A percentile compares a stretch with the other conserved stretches of the same genome.
These are phyloP conservation scores for Crotalus tigris DNA, from an alignment of 2,113 vertebrate species.

Conservation along the genomic window DNA sequence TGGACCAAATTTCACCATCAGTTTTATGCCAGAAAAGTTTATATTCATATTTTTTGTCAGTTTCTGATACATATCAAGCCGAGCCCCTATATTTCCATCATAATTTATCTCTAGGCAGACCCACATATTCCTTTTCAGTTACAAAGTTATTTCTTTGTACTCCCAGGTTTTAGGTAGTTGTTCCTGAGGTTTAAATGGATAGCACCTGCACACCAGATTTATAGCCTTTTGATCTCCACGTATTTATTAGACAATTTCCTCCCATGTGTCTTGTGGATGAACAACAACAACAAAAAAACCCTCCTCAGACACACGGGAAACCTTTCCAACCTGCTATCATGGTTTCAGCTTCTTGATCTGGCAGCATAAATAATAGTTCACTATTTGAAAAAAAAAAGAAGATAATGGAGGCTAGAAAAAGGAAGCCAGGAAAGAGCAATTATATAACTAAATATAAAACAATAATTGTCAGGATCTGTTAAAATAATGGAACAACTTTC, in stretches of 20 bases:
- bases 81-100: conserved; percentile 17
- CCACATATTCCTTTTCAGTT: conserved; percentile 8
- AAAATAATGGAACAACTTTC: not conserved
- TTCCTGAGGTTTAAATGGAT: not conserved
- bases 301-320: conserved; percentile 1
- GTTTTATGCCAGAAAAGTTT: conserved; percentile 57
- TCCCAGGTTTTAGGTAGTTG: conserved; percentile 13
- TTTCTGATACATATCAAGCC: conserved; percentile 52
- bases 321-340: accelerated
- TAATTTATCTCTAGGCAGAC: not conserved
- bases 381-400: not conserved
- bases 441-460: conserved; percentile 25
- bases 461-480: conserved; percentile 13
- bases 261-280: not conserved
- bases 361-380: conserved; percentile 25
- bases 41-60: conserved; percentile 62
- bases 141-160: conserved; percentile 15
- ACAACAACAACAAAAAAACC: not conserved
- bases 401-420: conserved; percentile 27
- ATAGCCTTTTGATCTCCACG: conserved; percentile 33
- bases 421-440: conserved; percentile 22
- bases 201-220: conserved; percentile 16
- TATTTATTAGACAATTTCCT: conserved; percentile 12
- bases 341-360: not conserved
- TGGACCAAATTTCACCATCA: conserved; percentile 42